Conservation (phyloP, 2,888 invertebrate species). For the Eilema caniola region DNA sequence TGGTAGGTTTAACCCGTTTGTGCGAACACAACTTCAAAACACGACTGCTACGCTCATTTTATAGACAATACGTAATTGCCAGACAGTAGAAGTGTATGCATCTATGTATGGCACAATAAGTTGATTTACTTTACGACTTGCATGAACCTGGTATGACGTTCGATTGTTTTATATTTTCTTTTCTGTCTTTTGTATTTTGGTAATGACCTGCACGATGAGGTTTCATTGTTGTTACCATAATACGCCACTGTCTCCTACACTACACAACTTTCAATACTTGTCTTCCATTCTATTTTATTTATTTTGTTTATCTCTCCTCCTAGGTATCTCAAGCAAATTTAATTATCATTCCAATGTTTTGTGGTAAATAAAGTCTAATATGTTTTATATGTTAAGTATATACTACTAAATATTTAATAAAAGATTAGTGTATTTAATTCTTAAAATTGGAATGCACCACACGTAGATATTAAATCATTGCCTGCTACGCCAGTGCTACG, state of each 20-base stretch:
- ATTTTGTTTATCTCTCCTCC: slow-evolving; percentile 51
- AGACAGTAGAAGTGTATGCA: slow-evolving; percentile 48
- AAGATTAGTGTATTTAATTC: slow-evolving; percentile 59
- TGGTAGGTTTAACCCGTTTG: slow-evolving; percentile 43
- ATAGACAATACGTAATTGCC: slow-evolving; percentile 44
- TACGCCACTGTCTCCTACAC: slow-evolving; percentile 51
- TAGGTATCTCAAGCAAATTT: slow-evolving; percentile 83
- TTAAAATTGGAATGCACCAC: slow-evolving; percentile 74
- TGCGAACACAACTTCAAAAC: slow-evolving; percentile 43
- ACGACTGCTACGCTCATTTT: slow-evolving; percentile 48
- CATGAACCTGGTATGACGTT: slow-evolving; percentile 33
- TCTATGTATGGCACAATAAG: slow-evolving; percentile 47
- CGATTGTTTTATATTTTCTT: slow-evolving; percentile 31
- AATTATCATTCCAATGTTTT: slow-evolving; percentile 74
- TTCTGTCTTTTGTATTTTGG: slow-evolving; percentile 39
- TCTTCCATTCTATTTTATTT: slow-evolving; percentile 61
- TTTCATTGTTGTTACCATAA: slow-evolving; percentile 30
- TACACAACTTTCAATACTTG: slow-evolving; percentile 55
- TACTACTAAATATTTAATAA: slow-evolving; percentile 61
- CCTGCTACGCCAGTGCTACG: slow-evolving; percentile 79
- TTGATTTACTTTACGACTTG: slow-evolving; percentile 44
- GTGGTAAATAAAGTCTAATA: slow-evolving; percentile 63
- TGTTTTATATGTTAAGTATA: slow-evolving; percentile 56
- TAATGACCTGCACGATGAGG: slow-evolving; percentile 33
- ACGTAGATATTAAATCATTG: slow-evolving; percentile 76